phyloP scores from a whole-genome alignment of 1,140 invertebrate species.

The Drosophila paulistorum region DNA sequence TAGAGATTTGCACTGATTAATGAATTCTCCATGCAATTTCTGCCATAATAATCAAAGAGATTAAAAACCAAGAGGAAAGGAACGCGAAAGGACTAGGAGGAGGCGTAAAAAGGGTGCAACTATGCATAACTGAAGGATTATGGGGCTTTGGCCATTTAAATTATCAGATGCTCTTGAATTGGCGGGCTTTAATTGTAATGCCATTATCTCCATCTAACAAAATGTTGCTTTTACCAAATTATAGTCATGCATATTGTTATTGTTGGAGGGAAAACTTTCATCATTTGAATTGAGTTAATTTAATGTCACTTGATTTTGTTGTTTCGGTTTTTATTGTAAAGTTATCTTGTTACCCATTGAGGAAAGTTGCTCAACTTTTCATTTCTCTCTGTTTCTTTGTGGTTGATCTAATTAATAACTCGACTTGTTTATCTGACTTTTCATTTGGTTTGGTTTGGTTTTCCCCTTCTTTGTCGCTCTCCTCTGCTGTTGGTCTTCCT shows the following conservation, averaged over 20 bases:
- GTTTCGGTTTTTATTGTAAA: not conserved
- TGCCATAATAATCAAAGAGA: not conserved
- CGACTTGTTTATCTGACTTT: not conserved
- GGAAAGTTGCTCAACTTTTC: not conserved
- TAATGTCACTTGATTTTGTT: not conserved
- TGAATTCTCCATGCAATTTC: not conserved
- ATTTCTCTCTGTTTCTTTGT: not conserved
- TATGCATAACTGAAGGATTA: no score
- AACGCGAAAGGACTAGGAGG: no score
- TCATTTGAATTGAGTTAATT: no score
- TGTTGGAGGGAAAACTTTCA: no score
- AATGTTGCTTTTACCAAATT: not conserved
- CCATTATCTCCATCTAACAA: no score
- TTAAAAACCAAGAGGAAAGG: not conserved
- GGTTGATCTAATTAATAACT: slow-evolving; percentile 17
- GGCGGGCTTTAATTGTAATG: no score
- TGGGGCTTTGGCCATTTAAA: no score
- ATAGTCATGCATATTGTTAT: no score
- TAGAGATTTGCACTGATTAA: slow-evolving; percentile 11
- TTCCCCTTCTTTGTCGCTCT: no score
- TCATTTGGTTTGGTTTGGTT: not conserved
- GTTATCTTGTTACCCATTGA: not conserved
- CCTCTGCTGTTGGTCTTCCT: not conserved
- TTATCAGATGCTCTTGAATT: no score
- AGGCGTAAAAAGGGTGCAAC: no score